phyloP scores from a whole-genome alignment of 2,888 invertebrate species.

The Nowickia ferox region DNA sequence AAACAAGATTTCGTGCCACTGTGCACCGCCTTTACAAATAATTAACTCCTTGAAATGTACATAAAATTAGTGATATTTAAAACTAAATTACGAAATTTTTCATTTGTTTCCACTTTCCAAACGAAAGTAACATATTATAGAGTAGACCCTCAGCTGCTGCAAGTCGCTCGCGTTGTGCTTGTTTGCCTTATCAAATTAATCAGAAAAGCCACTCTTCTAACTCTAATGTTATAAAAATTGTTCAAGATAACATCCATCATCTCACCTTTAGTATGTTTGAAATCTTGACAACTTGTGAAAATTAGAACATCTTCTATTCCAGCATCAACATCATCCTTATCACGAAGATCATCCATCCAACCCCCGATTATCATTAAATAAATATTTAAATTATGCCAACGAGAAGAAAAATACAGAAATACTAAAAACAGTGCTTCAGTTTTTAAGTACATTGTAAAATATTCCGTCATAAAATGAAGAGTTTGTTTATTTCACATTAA shows the following conservation, averaged over 20 bases:
- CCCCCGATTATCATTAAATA: conserved; percentile 63
- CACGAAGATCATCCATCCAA: conserved; percentile 5
- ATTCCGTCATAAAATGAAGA: conserved; percentile 71
- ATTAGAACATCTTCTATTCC: conserved; percentile 72
- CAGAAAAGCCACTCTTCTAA: background rate
- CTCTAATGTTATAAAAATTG: background rate
- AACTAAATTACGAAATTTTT: too few species aligned
- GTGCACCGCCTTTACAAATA: too few species aligned
- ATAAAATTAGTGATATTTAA: too few species aligned
- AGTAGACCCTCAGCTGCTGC: too few species aligned
- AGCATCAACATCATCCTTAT: conserved; percentile 10
- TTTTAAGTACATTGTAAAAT: conserved; percentile 57
- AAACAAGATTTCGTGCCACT: too few species aligned
- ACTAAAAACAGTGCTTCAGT: conserved; percentile 36
- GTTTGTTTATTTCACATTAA: conserved; percentile 72
- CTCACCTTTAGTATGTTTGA: conserved; percentile 56
- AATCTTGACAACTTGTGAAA: conserved; percentile 80
- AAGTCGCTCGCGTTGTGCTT: background rate
- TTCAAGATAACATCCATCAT: conserved; percentile 61
- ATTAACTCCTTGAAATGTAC: too few species aligned
- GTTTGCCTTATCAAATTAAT: background rate
- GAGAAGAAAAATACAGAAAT: conserved; percentile 1
- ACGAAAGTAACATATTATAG: too few species aligned
- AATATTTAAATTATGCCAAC: conserved; percentile 65
- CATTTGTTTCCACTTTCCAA: too few species aligned